Conservation (phyloP, 2,113 vertebrate genomes). For the Festucalex cinctus region DNA sequence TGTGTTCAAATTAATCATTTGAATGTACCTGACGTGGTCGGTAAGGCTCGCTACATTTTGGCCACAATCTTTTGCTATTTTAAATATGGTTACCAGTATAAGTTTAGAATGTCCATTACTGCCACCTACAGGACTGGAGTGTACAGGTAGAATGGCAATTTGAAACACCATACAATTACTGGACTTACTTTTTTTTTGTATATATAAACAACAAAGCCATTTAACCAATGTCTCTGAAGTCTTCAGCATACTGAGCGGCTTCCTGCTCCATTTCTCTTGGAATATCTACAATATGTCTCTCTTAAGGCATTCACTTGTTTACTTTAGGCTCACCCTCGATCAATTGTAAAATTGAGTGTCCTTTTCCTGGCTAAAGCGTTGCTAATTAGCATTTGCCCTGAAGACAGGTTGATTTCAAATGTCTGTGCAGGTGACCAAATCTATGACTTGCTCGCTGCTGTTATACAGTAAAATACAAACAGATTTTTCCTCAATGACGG, state of each 20-base stretch:
- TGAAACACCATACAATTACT: background rate
- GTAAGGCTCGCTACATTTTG: too few relatives aligned
- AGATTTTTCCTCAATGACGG: conserved; percentile 20
- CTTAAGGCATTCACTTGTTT: conserved; percentile 49
- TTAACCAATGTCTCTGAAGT: background rate
- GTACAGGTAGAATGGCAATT: background rate
- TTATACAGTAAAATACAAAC: conserved; percentile 15
- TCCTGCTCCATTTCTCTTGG: background rate
- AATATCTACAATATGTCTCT: conserved; percentile 48
- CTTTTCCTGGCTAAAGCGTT: conserved; percentile 29
- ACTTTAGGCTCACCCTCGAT: conserved; percentile 48
- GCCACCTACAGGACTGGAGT: background rate
- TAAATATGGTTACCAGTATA: too few relatives aligned
- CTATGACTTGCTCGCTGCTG: conserved; percentile 5
- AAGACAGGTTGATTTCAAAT: conserved; percentile 48
- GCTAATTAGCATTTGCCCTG: conserved; percentile 50
- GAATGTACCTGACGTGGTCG: too few relatives aligned
- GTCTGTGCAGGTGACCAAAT: conserved; percentile 30
- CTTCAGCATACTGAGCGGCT: background rate
- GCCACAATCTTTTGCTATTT: too few relatives aligned
- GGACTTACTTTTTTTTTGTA: background rate
- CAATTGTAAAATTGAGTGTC: conserved; percentile 44
- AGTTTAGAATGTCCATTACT: background rate
- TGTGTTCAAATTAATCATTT: too few relatives aligned
- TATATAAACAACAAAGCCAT: background rate